Evolutionary conservation across 2,888 invertebrate species (phyloP), one percentile per base, ranked within the genome.

Genomic region (Campopleginae sp.): DNA sequence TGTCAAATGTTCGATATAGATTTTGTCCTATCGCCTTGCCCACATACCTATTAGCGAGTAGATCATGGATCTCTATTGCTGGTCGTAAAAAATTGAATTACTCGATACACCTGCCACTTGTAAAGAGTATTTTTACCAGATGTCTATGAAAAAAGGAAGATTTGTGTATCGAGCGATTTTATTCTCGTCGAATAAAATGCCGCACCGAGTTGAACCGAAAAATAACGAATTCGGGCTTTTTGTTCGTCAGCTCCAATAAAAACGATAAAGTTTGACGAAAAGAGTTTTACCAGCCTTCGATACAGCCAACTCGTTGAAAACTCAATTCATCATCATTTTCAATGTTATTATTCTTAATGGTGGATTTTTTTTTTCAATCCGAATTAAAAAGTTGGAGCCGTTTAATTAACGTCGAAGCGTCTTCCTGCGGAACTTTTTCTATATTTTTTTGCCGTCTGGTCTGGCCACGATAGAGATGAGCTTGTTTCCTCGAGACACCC

Each of bases 381-480:
- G 58, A 27, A 10, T 31, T 17, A 2, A 71, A 71, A 71, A 54
- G 38, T 71, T 71, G 33, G 23, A 27, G 46, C 6, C 54, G 42
- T 78, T 78, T 38, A 66, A 77, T 77, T 66, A 66, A 23, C 66
- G 51, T 48, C 48, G 66, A 66, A 54, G 23, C 27, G 38, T 51
- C 38, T 72, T 38, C 7, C n/a, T 12, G 8, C 44, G 10, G 12
- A 42, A 19, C 44, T 79, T 61, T 61, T 79, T 23, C 48, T 38
- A 71, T 58, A 23, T 63, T 48, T 58, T 23, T 44, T 38, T 19
- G 44, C 19, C 63, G 48, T 51, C 27, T 44, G 44, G 7, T 46
- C 14, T 31, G 31, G 19, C 0, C 14, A 31, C 38, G 23, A 27
- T 65, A 38, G 27, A 81, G 23, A 74, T n/a, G n/a, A 38, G 46